Evolutionary conservation across 92 coral and sea anemone species (phyloP).

Genomic region (Paramuricea clavata): DNA sequence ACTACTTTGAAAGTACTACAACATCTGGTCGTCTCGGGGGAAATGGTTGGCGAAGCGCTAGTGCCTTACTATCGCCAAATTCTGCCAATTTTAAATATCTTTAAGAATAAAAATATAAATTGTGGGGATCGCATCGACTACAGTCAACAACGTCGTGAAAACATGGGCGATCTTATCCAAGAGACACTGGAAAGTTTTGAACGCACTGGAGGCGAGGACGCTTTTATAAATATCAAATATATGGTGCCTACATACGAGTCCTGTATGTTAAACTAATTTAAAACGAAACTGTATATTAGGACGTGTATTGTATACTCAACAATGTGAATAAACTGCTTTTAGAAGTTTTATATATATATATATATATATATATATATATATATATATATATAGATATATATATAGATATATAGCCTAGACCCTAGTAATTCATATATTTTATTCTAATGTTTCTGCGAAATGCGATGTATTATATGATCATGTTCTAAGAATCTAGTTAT

Average conservation of each 20-base stretch:
- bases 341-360: no score
- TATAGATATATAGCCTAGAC: no score
- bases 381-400: no score
- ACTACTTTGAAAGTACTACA: constrained; percentile 93
- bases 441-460: constrained; percentile 3
- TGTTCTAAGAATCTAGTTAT: not conserved
- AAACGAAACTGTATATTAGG: constrained; percentile 39
- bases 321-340: constrained; percentile 39
- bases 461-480: not conserved
- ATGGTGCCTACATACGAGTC: constrained; percentile 99
- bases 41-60: constrained; percentile 93
- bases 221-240: constrained; percentile 98
- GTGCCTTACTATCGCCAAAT: constrained; percentile 99
- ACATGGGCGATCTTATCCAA: constrained; percentile 94
- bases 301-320: constrained; percentile 2
- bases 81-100: constrained; percentile 92
- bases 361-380: no score
- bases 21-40: constrained; percentile 87
- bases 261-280: constrained; percentile 84
- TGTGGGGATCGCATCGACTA: constrained; percentile 99
- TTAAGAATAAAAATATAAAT: constrained; percentile 91
- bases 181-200: constrained; percentile 96
- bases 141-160: constrained; percentile 98
- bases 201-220: constrained; percentile 93
- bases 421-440: not conserved